phyloP scores from a whole-genome alignment of 2,113 vertebrate species.

The Forbesichthys papilliferus region DNA sequence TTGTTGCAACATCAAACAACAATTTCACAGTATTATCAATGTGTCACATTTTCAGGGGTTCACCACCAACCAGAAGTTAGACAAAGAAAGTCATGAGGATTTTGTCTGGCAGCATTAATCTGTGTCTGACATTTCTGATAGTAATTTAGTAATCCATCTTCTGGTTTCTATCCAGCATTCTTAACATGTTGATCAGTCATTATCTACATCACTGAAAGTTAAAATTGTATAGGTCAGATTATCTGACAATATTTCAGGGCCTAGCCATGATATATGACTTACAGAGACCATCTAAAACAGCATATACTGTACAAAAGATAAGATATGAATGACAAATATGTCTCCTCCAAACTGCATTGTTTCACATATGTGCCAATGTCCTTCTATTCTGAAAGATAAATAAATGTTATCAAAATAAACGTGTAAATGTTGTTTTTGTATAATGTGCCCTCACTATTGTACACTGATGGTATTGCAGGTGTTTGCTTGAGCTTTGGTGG shows the following conservation, averaged over 20 bases:
- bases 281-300: background rate
- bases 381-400: slow-evolving; percentile 7
- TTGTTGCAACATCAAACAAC: slow-evolving; percentile 70
- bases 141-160: background rate
- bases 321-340: background rate
- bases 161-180: background rate
- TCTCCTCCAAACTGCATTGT: background rate
- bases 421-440: too few relatives aligned
- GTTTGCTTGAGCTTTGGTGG: slow-evolving; percentile 56
- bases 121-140: background rate
- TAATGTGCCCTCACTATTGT: background rate
- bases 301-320: background rate
- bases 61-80: slow-evolving; percentile 58
- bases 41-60: slow-evolving; percentile 69
- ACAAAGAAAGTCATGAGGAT: background rate
- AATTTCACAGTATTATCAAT: slow-evolving; percentile 59
- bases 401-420: background rate
- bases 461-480: background rate
- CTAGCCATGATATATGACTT: background rate
- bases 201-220: background rate
- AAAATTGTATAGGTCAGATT: background rate
- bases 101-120: background rate
- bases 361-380: background rate
- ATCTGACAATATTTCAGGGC: background rate
- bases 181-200: background rate